Percentiles rank a stretch among this genome's conserved stretches.
phyloP scores from a whole-genome alignment of 2,113 vertebrate genomes.

The Solea senegalensis region DNA sequence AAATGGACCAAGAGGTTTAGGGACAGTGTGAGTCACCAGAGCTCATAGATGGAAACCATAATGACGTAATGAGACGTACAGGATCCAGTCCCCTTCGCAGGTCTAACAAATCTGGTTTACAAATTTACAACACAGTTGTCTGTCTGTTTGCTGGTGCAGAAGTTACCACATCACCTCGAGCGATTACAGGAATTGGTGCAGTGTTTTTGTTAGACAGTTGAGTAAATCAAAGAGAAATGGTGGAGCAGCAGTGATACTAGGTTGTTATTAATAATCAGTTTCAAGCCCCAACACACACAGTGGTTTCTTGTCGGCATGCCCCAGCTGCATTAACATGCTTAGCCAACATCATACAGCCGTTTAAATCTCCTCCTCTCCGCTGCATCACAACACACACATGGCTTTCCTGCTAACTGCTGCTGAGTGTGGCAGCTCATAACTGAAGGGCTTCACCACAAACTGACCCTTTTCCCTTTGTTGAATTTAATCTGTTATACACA shows the following conservation, averaged over 20 bases:
- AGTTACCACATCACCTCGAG: conserved; percentile 3
- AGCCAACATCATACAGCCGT: conserved; percentile 49
- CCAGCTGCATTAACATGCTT: conserved; percentile 47
- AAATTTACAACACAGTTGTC: conserved; percentile 6
- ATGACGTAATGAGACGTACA: conserved; percentile 30
- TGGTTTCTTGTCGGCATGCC: conserved; percentile 45
- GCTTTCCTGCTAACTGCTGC: conserved; percentile 61
- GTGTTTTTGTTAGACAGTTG: conserved; percentile 19
- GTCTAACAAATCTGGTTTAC: conserved; percentile 9
- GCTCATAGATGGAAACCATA: conserved; percentile 4
- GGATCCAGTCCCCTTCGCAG: conserved; percentile 39
- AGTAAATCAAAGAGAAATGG: conserved; percentile 20
- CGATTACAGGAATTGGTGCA: conserved; percentile 7
- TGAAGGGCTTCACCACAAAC: conserved; percentile 64
- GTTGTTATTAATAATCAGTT: conserved; percentile 51
- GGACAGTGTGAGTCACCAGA: conserved; percentile 21
- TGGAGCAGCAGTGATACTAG: conserved; percentile 12
- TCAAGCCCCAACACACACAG: conserved; percentile 36
- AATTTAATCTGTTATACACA: conserved; percentile 60
- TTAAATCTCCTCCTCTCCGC: conserved; percentile 37
- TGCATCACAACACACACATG: conserved; percentile 62
- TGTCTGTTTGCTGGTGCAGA: background rate
- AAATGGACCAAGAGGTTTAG: conserved; percentile 18
- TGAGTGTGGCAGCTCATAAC: conserved; percentile 49
- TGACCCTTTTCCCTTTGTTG: conserved; percentile 63